Evolutionary conservation across 2,888 invertebrate species (phyloP).

Genomic region (Noctua pronuba): DNA sequence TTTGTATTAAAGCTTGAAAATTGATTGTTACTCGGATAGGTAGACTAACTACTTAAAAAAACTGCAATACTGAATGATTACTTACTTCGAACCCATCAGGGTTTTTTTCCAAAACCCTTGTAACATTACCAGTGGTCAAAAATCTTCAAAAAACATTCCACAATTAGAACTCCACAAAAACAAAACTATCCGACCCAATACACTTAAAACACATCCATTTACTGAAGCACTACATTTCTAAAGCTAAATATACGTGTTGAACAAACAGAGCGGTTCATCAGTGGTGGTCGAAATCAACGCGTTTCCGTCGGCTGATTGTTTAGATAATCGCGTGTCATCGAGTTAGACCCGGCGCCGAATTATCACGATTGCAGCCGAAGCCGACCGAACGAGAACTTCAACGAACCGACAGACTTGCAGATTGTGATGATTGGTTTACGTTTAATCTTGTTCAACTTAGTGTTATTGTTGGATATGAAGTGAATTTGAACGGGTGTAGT

Average conservation of each 20-base stretch:
- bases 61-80: not conserved
- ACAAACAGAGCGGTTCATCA: slow-evolving; percentile 72
- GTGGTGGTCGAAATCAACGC: slow-evolving; percentile 74
- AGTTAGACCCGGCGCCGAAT: slow-evolving; percentile 73
- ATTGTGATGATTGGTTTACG: slow-evolving; percentile 64
- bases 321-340: slow-evolving; percentile 79
- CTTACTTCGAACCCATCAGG: not conserved
- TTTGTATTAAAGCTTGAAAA: not conserved
- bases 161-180: not conserved
- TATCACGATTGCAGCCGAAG: slow-evolving; percentile 73
- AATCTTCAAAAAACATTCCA: not conserved
- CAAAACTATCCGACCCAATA: not conserved
- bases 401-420: slow-evolving; percentile 62
- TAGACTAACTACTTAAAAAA: not conserved
- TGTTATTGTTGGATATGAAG: slow-evolving; percentile 58
- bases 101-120: not conserved
- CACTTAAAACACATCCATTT: slow-evolving; percentile 31
- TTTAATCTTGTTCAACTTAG: slow-evolving; percentile 61
- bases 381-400: slow-evolving; percentile 62
- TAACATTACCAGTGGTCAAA: not conserved
- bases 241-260: slow-evolving; percentile 61
- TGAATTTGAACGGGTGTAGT: slow-evolving; percentile 32
- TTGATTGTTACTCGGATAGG: not conserved
- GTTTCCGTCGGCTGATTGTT: slow-evolving; percentile 75
- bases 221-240: slow-evolving; percentile 47